phyloP scores from a whole-genome alignment of 2,888 invertebrate species.

The Acheta domesticus region DNA sequence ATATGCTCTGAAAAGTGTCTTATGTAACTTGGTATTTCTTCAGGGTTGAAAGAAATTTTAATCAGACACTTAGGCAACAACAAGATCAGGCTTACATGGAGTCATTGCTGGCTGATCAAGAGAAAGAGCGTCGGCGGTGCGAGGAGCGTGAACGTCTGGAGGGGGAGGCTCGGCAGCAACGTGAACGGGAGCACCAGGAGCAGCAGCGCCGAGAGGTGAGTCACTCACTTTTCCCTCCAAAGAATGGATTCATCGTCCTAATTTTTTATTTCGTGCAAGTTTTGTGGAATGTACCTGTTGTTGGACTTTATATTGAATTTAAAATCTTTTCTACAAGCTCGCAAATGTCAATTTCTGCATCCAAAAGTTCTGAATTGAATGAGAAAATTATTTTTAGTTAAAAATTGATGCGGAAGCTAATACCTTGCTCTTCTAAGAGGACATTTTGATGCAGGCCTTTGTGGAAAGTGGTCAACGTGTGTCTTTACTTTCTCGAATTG shows the following conservation, averaged over 20 bases:
- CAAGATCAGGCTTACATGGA: slow-evolving; percentile 94
- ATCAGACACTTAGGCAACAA: slow-evolving; percentile 79
- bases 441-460: too few relatives aligned
- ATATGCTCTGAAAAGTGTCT: too few relatives aligned
- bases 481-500: too few relatives aligned
- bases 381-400: too few relatives aligned
- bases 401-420: too few relatives aligned
- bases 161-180: slow-evolving; percentile 44
- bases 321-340: too few relatives aligned
- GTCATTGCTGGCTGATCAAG: slow-evolving; percentile 88
- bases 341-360: too few relatives aligned
- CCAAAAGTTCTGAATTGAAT: too few relatives aligned
- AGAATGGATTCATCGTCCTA: neutral
- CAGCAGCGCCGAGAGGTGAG: slow-evolving; percentile 48
- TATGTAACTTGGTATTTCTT: slow-evolving; percentile 24
- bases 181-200: slow-evolving; percentile 47
- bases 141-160: slow-evolving; percentile 53
- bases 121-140: slow-evolving; percentile 76
- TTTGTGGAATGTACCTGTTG: neutral
- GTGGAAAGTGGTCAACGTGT: too few relatives aligned
- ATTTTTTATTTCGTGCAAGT: neutral
- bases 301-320: slow-evolving; percentile 20
- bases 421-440: too few relatives aligned
- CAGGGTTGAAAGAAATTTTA: slow-evolving; percentile 76
- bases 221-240: neutral